Conservation (phyloP, 2,113 vertebrate genomes). For the Anolis carolinensis region DNA sequence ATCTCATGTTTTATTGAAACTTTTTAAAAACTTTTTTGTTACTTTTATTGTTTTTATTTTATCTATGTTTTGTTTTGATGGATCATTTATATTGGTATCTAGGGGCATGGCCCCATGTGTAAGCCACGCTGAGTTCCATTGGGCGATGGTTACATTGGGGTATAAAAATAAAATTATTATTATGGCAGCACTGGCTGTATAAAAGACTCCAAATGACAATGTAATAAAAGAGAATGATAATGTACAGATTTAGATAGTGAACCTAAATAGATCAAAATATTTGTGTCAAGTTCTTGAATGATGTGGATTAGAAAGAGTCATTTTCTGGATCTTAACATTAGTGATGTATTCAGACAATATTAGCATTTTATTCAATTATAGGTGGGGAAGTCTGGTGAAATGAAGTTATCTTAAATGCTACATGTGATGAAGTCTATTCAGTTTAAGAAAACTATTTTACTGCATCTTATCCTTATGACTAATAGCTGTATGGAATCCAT, state of each 20-base stretch:
- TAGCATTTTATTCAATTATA: background rate
- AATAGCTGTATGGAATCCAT: background rate
- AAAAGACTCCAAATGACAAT: background rate
- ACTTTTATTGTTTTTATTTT: no score
- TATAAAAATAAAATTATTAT: no score
- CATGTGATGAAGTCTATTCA: background rate
- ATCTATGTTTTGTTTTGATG: no score
- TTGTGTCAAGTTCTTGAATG: no score
- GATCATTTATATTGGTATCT: no score
- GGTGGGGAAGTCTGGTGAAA: background rate
- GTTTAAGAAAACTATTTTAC: background rate
- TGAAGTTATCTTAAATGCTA: background rate
- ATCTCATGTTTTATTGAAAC: no score
- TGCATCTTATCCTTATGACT: background rate
- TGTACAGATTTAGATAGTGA: background rate
- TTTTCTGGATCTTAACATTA: background rate
- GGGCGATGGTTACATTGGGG: no score
- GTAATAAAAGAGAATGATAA: background rate
- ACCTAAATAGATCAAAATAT: background rate
- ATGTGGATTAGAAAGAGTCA: background rate
- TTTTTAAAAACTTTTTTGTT: no score
- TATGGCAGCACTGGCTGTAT: accelerated
- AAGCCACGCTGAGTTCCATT: no score
- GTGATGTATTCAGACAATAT: background rate
- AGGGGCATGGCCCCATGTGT: no score